A percentile compares a stretch with the other conserved stretches of the same genome.
Evolutionary conservation across 2,113 vertebrate genomes (phyloP).

Genomic region (Dasyornis broadbenti): DNA sequence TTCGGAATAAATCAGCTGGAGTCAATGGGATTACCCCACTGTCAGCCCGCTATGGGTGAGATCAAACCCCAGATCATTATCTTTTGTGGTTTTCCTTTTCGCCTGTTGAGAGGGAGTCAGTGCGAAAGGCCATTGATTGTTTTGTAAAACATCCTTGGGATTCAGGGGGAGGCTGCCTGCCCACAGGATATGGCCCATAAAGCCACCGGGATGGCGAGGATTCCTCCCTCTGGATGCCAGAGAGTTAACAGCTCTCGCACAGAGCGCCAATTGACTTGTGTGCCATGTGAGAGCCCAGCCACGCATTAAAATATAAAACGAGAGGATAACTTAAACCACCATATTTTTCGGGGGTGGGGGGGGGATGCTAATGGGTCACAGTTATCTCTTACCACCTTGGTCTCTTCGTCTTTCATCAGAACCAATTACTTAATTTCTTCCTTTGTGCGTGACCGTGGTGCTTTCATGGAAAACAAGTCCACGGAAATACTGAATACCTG

Average conservation of each 20-base stretch:
- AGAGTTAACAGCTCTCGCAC: neutral
- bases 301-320: neutral
- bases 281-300: neutral
- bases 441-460: neutral
- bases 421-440: neutral
- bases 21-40: conserved; percentile 2
- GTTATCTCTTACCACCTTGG: neutral
- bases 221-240: neutral
- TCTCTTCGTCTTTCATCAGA: neutral
- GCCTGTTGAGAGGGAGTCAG: neutral
- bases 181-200: conserved; percentile 48
- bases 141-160: conserved; percentile 7
- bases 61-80: conserved; percentile 41
- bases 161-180: neutral
- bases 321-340: neutral
- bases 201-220: neutral
- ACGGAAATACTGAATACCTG: neutral
- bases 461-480: neutral
- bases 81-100: conserved; percentile 44
- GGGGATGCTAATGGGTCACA: neutral
- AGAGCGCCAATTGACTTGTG: neutral
- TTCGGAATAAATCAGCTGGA: conserved; percentile 29
- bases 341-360: neutral
- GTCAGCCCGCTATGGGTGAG: neutral
- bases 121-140: conserved; percentile 7